These are phyloP conservation scores for Thymelicus sylvestris DNA, from an alignment of 2,888 invertebrate species.

Conservation along the genomic window DNA sequence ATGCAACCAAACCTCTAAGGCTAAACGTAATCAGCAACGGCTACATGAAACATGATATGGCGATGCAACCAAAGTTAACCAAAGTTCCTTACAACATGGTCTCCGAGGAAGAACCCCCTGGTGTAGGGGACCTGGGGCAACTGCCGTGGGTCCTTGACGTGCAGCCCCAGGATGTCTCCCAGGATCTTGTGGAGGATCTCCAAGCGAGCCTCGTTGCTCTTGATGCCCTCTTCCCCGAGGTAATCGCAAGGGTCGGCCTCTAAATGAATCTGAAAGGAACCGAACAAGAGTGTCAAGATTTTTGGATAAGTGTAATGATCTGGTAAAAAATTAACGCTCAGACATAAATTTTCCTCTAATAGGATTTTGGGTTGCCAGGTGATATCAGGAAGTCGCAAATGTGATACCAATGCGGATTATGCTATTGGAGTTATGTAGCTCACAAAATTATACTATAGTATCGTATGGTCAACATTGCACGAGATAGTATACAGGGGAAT, in stretches of 20 bases:
- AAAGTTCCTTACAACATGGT: slow-evolving; percentile 88
- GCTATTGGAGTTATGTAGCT: too few species aligned
- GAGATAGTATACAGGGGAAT: too few species aligned
- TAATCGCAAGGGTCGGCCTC: slow-evolving; percentile 89
- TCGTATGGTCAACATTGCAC: too few species aligned
- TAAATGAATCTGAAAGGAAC: slow-evolving; percentile 88
- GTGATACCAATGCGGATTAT: too few species aligned
- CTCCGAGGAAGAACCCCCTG: slow-evolving; percentile 91
- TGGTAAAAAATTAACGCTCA: too few species aligned
- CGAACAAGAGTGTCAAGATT: too few species aligned
- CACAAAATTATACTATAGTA: too few species aligned
- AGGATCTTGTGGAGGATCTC: slow-evolving; percentile 92
- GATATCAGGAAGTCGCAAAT: too few species aligned
- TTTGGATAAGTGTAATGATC: too few species aligned
- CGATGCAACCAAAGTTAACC: background rate
- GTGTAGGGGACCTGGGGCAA: slow-evolving; percentile 75
- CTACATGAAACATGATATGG: slow-evolving; percentile 47
- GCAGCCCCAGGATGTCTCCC: slow-evolving; percentile 87
- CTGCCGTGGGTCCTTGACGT: slow-evolving; percentile 73
- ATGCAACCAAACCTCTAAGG: slow-evolving; percentile 9
- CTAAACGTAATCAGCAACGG: slow-evolving; percentile 54
- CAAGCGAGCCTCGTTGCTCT: slow-evolving; percentile 87
- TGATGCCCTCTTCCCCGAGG: slow-evolving; percentile 71
- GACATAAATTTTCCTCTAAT: too few species aligned
- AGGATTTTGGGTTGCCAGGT: too few species aligned